phyloP scores from a whole-genome alignment of 2,888 invertebrate genomes.

The Orthosia cruda region DNA sequence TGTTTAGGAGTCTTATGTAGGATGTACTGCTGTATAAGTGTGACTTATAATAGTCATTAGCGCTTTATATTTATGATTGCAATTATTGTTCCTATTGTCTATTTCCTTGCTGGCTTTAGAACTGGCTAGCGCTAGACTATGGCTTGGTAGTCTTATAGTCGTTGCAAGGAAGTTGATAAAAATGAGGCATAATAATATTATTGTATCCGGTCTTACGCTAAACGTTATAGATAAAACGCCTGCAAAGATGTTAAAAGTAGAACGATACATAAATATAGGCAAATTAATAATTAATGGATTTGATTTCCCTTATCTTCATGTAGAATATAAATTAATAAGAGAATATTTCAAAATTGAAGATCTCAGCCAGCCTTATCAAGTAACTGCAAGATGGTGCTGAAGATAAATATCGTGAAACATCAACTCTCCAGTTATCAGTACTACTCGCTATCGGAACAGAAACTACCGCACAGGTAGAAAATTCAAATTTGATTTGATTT shows the following conservation, averaged over 20 bases:
- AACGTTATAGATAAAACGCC: neutral
- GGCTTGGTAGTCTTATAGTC: neutral
- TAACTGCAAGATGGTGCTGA: conserved; percentile 8
- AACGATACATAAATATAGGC: neutral
- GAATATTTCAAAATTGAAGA: conserved; percentile 2
- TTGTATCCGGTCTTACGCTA: neutral
- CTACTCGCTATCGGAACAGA: conserved; percentile 8
- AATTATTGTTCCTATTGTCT: conserved; percentile 52
- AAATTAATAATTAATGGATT: neutral
- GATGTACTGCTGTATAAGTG: conserved; percentile 56
- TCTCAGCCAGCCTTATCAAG: conserved; percentile 2
- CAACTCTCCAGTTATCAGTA: conserved; percentile 21
- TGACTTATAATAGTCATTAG: conserved; percentile 58
- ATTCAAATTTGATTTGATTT: neutral
- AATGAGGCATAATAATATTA: no score
- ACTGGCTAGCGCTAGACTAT: neutral
- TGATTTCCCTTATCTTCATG: neutral
- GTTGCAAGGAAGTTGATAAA: neutral
- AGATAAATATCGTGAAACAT: conserved; percentile 14
- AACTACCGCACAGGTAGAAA: conserved; percentile 3
- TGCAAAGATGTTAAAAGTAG: neutral
- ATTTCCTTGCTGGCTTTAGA: conserved; percentile 16
- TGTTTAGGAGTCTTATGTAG: conserved; percentile 60
- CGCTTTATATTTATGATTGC: conserved; percentile 46
- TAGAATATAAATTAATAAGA: neutral